phyloP scores from a whole-genome alignment of 2,888 invertebrate genomes.

The Hedychridium roseum region DNA sequence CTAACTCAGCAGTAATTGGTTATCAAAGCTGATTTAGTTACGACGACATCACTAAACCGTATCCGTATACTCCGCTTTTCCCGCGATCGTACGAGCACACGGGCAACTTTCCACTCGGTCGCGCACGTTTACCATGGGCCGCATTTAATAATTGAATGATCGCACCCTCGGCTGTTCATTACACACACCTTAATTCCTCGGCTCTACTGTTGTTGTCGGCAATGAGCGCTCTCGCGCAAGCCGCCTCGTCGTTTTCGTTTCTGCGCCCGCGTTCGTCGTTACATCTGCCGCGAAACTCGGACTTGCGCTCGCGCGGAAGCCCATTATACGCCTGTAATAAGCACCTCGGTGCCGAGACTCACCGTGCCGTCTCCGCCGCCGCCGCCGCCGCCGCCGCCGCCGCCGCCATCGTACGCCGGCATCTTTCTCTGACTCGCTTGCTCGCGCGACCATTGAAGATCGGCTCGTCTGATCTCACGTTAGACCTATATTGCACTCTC shows the following conservation, averaged over 20 bases:
- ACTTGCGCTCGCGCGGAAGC: slow-evolving; percentile 28
- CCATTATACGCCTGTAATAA: slow-evolving; percentile 40
- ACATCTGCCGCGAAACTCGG: not conserved
- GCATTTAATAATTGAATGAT: slow-evolving; percentile 44
- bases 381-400: slow-evolving; percentile 9
- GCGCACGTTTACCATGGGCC: slow-evolving; percentile 7
- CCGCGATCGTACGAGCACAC: not conserved
- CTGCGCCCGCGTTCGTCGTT: not conserved
- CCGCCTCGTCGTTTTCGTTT: slow-evolving; percentile 9
- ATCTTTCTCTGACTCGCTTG: slow-evolving; percentile 15
- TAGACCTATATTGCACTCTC: slow-evolving; percentile 5
- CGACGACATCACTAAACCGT: too few species aligned
- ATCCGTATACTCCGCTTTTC: too few species aligned
- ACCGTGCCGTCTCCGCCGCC: not conserved
- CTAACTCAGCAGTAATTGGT: too few species aligned
- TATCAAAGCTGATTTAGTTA: too few species aligned
- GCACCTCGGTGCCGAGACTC: slow-evolving; percentile 24
- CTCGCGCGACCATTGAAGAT: slow-evolving; percentile 4
- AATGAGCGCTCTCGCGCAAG: slow-evolving; percentile 6
- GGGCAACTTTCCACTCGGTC: slow-evolving; percentile 23
- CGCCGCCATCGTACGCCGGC: slow-evolving; percentile 21
- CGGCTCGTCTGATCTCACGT: slow-evolving; percentile 5
- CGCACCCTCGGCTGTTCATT: slow-evolving; percentile 37
- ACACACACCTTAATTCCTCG: slow-evolving; percentile 35
- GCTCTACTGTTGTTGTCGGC: too few species aligned